phyloP scores from a whole-genome alignment of 1,140 invertebrate species.

The Bilobella aurantiaca region DNA sequence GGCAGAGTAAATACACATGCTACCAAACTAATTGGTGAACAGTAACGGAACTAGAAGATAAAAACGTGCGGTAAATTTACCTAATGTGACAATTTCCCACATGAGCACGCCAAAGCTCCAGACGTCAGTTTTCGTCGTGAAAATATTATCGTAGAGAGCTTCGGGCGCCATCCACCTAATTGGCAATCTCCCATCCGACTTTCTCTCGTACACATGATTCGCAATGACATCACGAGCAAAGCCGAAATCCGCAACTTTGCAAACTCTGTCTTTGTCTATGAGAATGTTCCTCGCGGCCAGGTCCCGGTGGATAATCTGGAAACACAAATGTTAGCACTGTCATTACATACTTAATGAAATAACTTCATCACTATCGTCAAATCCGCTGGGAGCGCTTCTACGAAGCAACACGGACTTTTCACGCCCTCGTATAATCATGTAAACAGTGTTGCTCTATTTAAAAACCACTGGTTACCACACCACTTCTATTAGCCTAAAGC shows the following conservation, averaged over 20 bases:
- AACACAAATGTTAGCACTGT: too few relatives aligned
- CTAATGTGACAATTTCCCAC: slow-evolving; percentile 64
- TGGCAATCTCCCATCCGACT: slow-evolving; percentile 65
- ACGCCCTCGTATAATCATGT: too few relatives aligned
- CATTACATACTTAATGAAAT: too few relatives aligned
- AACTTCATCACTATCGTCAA: too few relatives aligned
- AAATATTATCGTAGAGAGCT: slow-evolving; percentile 80
- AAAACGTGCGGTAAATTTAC: too few relatives aligned
- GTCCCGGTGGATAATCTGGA: slow-evolving; percentile 83
- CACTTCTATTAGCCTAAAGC: too few relatives aligned
- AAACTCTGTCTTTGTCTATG: slow-evolving; percentile 72
- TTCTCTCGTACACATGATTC: slow-evolving; percentile 79
- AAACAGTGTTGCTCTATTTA: too few relatives aligned
- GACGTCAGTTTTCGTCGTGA: slow-evolving; percentile 79
- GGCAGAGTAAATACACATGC: slow-evolving; percentile 4
- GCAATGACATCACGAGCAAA: slow-evolving; percentile 65
- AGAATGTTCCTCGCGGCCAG: slow-evolving; percentile 81
- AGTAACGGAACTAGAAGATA: too few relatives aligned
- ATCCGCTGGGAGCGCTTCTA: too few relatives aligned
- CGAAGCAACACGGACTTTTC: too few relatives aligned
- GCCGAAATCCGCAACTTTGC: slow-evolving; percentile 90
- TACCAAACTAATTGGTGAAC: slow-evolving; percentile 36
- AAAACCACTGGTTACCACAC: too few relatives aligned
- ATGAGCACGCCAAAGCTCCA: slow-evolving; percentile 88
- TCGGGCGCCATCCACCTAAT: slow-evolving; percentile 86